These are phyloP conservation scores for Lasioglossum baleicum DNA, from an alignment of 1,140 invertebrate species.

Conservation along the genomic window DNA sequence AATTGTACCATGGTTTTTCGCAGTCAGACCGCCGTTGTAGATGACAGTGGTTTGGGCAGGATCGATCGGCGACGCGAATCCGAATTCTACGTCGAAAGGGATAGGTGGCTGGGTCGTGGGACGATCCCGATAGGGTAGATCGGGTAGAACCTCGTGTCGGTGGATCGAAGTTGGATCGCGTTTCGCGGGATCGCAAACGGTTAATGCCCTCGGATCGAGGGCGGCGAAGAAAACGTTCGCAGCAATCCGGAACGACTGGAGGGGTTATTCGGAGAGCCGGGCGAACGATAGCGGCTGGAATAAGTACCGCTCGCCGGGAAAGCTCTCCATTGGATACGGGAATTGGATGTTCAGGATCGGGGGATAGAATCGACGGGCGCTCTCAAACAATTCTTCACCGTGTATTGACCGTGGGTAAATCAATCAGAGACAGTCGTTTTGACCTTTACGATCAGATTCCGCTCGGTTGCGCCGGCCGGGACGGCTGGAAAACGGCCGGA, in stretches of 20 bases:
- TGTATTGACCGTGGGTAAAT: conserved; percentile 66
- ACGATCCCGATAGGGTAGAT: not conserved
- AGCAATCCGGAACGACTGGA: conserved; percentile 53
- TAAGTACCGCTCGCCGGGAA: conserved; percentile 52
- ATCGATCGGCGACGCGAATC: not conserved
- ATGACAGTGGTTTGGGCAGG: too few relatives aligned
- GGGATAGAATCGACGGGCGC: conserved; percentile 46
- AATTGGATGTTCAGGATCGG: conserved; percentile 58
- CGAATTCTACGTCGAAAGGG: conserved; percentile 24
- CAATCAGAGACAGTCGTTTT: conserved; percentile 66
- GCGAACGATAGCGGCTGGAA: conserved; percentile 59
- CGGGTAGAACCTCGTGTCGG: not conserved
- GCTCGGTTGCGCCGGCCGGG: conserved; percentile 11
- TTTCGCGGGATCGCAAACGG: conserved; percentile 56
- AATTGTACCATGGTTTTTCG: too few relatives aligned
- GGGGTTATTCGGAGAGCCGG: conserved; percentile 47
- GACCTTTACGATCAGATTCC: conserved; percentile 64
- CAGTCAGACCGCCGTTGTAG: too few relatives aligned
- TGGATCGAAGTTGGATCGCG: conserved; percentile 51
- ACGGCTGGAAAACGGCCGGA: not conserved
- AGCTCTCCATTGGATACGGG: conserved; percentile 58
- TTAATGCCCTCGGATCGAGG: conserved; percentile 51
- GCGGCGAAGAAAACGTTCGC: conserved; percentile 32
- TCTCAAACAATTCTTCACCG: conserved; percentile 60
- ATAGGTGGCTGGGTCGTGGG: not conserved